Evolutionary conservation across 2,113 vertebrate genomes (phyloP), one percentile per base, ranked within the genome.

Genomic region (Picathartes gymnocephalus): DNA sequence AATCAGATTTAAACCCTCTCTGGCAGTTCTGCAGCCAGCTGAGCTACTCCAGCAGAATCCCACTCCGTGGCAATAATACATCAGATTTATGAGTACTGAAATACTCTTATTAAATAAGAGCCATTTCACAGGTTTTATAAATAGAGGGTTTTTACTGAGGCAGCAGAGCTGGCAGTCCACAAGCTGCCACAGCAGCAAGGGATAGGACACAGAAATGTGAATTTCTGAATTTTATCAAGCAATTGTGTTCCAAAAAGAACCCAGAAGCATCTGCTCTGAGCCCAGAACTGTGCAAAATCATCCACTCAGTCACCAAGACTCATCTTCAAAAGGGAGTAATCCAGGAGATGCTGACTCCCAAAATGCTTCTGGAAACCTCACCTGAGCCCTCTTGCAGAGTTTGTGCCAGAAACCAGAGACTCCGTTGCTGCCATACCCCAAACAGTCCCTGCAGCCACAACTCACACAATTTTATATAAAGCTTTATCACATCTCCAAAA

Each of bases 391-490:
- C 40, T 19, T 31, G 17, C 35, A 73, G n/a, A 48, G 30, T 24
- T 57, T 18, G 4, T 21, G 33, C 6, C 62, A 74, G 14, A n/a
- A 25, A 24, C 13, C 33, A 71, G 28, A 30, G 11, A 4, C 35
- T 23, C 22, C 2, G 9, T 15, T 13, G 17, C 16, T 44, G n/a
- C 44, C 13, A 23, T 4, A 4, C 6, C 30, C 42, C 45, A 10
- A 28, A 10, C 1, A 14, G 6, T 6, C 28, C 30, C 56, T 69
- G 37, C 11, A 48, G n/a, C 54, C 25, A 48, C 15, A n/a, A 56
- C 2, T 15, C 42, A 35, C 30, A 15, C 15, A 2, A 5, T 21
- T 40, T 30, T 7, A 6, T 1, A 2, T 10, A 4, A 48, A 50
- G 33, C 51, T 62, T 27, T 19, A 51, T 19, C 40, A n/a, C 17